A percentile compares a stretch with the other conserved stretches of the same genome.
Evolutionary conservation across 2,888 invertebrate species (phyloP).

Genomic region (Agrotis puta): DNA sequence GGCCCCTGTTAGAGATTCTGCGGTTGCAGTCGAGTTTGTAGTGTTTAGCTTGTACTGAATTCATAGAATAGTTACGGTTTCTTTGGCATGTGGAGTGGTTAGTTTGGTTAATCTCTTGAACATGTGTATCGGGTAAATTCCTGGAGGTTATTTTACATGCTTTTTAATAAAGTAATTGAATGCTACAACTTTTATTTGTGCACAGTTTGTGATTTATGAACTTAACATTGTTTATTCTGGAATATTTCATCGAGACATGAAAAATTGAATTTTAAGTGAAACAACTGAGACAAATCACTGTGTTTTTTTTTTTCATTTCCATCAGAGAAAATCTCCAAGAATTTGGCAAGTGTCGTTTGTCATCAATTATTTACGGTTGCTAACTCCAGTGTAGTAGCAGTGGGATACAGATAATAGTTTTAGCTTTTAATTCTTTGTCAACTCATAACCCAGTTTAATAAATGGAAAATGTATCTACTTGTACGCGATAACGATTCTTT

Average conservation of each 20-base stretch:
- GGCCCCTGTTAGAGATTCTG: constrained; percentile 89
- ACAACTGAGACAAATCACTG: constrained; percentile 60
- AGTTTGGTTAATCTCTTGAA: constrained; percentile 77
- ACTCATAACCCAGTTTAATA: neutral
- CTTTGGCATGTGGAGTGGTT: constrained; percentile 79
- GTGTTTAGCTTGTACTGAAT: constrained; percentile 84
- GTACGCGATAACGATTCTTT: neutral
- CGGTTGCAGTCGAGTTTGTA: constrained; percentile 83
- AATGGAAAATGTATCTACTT: neutral
- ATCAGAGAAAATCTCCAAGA: constrained; percentile 56
- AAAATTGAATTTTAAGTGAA: constrained; percentile 65
- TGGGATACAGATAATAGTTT: constrained; percentile 23
- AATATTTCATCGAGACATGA: constrained; percentile 50
- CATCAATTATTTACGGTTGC: constrained; percentile 58
- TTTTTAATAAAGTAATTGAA: constrained; percentile 34
- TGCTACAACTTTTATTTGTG: constrained; percentile 9
- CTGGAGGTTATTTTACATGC: constrained; percentile 62
- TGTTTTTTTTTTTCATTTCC: constrained; percentile 53
- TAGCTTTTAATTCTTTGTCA: neutral
- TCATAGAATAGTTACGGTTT: constrained; percentile 87
- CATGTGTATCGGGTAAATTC: constrained; percentile 79
- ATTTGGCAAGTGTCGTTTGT: constrained; percentile 62
- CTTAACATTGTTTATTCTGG: constrained; percentile 28
- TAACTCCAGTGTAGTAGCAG: constrained; percentile 44
- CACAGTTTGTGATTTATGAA: constrained; percentile 18